These are phyloP conservation scores for Atractosteus spatula DNA, from an alignment of 2,113 vertebrate genomes.

Conservation along the genomic window DNA sequence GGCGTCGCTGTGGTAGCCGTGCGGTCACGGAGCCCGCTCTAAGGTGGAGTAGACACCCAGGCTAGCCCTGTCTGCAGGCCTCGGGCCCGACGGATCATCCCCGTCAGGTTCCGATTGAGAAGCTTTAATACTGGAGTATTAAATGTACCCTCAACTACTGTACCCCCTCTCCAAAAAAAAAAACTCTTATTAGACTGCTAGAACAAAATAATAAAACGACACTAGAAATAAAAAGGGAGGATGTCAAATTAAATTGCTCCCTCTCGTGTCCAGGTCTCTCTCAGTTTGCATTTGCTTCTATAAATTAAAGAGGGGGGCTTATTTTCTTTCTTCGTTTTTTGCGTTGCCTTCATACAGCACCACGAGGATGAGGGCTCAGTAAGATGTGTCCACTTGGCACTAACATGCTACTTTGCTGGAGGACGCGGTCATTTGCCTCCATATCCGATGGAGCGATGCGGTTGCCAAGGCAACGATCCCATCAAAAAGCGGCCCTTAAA, in stretches of 20 bases:
- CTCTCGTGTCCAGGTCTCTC: slow-evolving; percentile 1
- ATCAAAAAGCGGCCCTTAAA: background rate
- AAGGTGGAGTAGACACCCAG: too few species aligned
- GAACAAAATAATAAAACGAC: background rate
- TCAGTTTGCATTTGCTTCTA: slow-evolving; percentile 8
- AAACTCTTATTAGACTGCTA: slow-evolving; percentile 18
- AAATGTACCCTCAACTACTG: slow-evolving; percentile 10
- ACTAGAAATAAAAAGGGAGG: slow-evolving; percentile 18
- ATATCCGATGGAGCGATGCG: background rate
- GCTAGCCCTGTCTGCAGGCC: too few species aligned
- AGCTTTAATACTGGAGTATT: slow-evolving; percentile 10
- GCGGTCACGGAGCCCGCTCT: too few species aligned
- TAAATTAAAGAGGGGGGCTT: slow-evolving; percentile 18
- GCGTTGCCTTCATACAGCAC: slow-evolving; percentile 5
- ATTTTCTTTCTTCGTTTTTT: slow-evolving; percentile 13
- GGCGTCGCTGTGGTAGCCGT: too few species aligned
- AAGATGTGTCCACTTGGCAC: slow-evolving; percentile 16
- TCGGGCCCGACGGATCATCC: background rate
- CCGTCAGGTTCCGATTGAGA: slow-evolving; percentile 17
- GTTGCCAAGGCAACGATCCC: background rate
- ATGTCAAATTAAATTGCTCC: slow-evolving; percentile 22
- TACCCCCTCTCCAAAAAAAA: slow-evolving; percentile 13
- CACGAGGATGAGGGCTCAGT: background rate
- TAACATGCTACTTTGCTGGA: background rate
- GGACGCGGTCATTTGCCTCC: slow-evolving; percentile 1